Conservation (phyloP, 2,888 invertebrate species). For the Epirrhoe alternata region DNA sequence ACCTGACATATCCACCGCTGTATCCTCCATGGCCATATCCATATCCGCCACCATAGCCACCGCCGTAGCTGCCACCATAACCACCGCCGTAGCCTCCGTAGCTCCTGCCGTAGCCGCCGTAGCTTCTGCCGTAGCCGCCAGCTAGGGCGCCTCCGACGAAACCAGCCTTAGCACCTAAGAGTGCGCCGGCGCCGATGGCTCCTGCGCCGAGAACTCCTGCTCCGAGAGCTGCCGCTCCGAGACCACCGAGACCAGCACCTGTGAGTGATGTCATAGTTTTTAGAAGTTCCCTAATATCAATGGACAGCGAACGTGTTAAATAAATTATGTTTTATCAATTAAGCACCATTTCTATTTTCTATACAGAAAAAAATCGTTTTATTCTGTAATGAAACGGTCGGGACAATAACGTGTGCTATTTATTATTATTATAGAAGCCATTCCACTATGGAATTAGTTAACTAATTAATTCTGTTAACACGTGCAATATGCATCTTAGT, state of each 20-base stretch:
- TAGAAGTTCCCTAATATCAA: too few relatives aligned
- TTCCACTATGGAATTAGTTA: too few relatives aligned
- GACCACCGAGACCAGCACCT: slow-evolving; percentile 23
- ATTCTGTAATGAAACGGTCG: too few relatives aligned
- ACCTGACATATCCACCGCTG: slow-evolving; percentile 45
- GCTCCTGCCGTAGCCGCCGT: slow-evolving; percentile 50
- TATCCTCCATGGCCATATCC: too few relatives aligned
- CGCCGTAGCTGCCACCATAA: slow-evolving; percentile 49
- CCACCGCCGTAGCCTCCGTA: slow-evolving; percentile 45
- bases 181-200: slow-evolving; percentile 55
- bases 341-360: too few relatives aligned
- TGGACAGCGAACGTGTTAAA: neutral
- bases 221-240: slow-evolving; percentile 15
- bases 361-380: too few relatives aligned
- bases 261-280: neutral
- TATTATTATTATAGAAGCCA: too few relatives aligned
- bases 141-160: slow-evolving; percentile 71
- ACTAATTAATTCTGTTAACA: too few relatives aligned
- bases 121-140: slow-evolving; percentile 51
- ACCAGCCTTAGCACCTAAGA: slow-evolving; percentile 69
- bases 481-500: too few relatives aligned
- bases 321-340: too few relatives aligned
- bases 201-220: slow-evolving; percentile 53
- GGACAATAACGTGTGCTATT: too few relatives aligned
- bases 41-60: slow-evolving; percentile 37